Base-by-base conservation (phyloP, 2,888 invertebrate species). In the Nemotelus pantherinus region DNA sequence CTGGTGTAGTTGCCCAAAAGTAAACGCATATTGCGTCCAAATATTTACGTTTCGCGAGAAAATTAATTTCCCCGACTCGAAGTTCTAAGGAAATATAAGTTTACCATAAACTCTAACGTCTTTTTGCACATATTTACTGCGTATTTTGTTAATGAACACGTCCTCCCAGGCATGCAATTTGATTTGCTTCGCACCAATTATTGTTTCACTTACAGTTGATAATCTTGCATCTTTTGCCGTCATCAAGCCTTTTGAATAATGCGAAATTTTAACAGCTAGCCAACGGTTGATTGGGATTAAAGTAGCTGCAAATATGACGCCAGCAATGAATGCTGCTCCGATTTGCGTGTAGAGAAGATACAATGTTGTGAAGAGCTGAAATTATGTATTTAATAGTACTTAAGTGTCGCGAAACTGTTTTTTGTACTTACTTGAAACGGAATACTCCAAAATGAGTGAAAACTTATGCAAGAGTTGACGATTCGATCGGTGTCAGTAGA, bases 1-100 rank as follows among this genome's bases (percentile, higher is more conserved):
- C 95, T 0, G 99, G 99, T 5, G 98, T 98, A 0, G 97, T 96
- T 0, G 99, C 99, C 99, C 99, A 99, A 86, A 99, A 94, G 86
- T 96, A 99, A 10, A 99, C 99, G 87, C 99, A 99, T 79, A 97
- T 88, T 0, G 99, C 99, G 88, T 99, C 99, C 81, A 99, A 87
- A 87, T 98, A 99, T 89, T 99, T 99, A 79, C 97, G 90, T 6
- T 93, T 92, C 81, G 93, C 92, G 78, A 98, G 87, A 85, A 93
- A 94, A 77, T 91, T 90, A 71, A 98, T 85, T 88, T 98, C 97
- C 63, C 89, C 88, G 41, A 88, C 88, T 68, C 95, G 90, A 39
- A 91, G 87, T 81, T 89, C 93, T 94, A 83, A 53, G 6, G 6
- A 53, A 7, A 53, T 53, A 10, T 53, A 53, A 53, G 7, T 6